Evolutionary conservation across 2,888 invertebrate genomes (phyloP).

Genomic region (Drosophila percnosoma): DNA sequence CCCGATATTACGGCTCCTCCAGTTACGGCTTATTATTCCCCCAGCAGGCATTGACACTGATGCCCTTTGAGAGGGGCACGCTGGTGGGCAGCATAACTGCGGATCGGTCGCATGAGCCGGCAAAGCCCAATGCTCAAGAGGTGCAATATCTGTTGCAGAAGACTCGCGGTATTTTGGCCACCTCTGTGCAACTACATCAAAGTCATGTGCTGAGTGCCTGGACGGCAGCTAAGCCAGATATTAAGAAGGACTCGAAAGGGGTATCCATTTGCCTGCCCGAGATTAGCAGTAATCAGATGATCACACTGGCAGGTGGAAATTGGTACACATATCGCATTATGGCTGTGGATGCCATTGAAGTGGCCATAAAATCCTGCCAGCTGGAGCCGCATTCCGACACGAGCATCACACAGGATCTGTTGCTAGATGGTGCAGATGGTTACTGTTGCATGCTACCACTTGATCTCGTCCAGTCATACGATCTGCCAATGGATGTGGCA

Average conservation of each 20-base stretch:
- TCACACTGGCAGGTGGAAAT: conserved; percentile 99
- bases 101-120: conserved; percentile 92
- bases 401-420: conserved; percentile 93
- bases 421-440: conserved; percentile 97
- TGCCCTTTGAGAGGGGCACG: conserved; percentile 97
- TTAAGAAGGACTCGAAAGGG: conserved; percentile 90
- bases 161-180: conserved; percentile 96
- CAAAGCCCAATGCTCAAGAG: conserved; percentile 97
- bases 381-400: conserved; percentile 88
- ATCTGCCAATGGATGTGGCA: conserved; percentile 98
- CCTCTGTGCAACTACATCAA: conserved; percentile 96
- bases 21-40: conserved; percentile 99
- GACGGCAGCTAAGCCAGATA: conserved; percentile 98
- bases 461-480: conserved; percentile 98
- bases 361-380: conserved; percentile 89
- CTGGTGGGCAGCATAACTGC: conserved; percentile 98
- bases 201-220: conserved; percentile 98
- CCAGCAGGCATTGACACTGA: conserved; percentile 97
- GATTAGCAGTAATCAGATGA: conserved; percentile 93
- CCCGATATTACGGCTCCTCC: conserved; percentile 98
- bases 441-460: conserved; percentile 99
- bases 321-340: conserved; percentile 99
- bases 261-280: conserved; percentile 99
- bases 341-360: conserved; percentile 98
- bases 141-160: conserved; percentile 98